A percentile compares a stretch with the other conserved stretches of the same genome.
phyloP scores from a whole-genome alignment of 2,797 vertebrate genomes.

The Momotus momota region DNA sequence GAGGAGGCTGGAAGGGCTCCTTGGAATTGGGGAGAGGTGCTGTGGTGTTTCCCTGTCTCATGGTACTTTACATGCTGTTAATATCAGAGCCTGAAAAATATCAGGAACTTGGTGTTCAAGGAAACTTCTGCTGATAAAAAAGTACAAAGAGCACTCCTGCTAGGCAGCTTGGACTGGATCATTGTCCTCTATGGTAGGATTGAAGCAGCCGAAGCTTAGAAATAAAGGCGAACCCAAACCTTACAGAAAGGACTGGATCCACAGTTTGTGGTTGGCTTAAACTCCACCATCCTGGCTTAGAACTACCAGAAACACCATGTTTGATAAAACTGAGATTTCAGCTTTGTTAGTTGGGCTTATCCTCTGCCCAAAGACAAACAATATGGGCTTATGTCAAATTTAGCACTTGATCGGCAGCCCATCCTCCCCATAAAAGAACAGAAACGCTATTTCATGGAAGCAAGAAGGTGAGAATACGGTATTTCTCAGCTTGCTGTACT shows the following conservation, averaged over 20 bases:
- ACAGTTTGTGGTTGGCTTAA: neutral
- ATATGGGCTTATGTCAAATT: neutral
- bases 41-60: neutral
- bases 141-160: neutral
- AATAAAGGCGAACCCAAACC: neutral
- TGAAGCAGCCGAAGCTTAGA: neutral
- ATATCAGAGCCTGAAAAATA: neutral
- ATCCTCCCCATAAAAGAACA: neutral
- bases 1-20: neutral
- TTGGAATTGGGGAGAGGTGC: neutral
- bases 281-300: neutral
- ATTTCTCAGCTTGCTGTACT: neutral
- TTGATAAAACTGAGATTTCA: neutral
- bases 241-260: neutral
- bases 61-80: neutral
- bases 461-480: neutral
- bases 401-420: neutral
- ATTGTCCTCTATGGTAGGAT: accelerated
- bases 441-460: neutral
- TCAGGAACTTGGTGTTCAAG: neutral
- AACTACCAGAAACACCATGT: neutral
- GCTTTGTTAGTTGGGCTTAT: neutral
- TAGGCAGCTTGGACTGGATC: neutral
- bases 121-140: neutral
- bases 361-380: neutral